Percentiles rank a stretch among this genome's conserved stretches.
These are phyloP conservation scores for Tetanocera ferruginea DNA, from an alignment of 2,888 invertebrate species.

Conservation along the genomic window DNA sequence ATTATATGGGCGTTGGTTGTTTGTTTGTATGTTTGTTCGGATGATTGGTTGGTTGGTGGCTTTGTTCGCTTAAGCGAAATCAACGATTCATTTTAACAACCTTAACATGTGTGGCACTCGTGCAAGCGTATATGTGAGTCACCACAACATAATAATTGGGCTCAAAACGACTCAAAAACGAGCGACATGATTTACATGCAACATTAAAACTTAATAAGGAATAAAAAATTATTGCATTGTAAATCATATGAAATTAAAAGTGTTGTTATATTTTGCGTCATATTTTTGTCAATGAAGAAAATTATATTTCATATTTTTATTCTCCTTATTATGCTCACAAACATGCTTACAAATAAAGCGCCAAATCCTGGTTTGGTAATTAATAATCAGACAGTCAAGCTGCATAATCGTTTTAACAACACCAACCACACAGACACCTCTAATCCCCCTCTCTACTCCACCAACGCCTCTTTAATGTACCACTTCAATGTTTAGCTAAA, in stretches of 20 bases:
- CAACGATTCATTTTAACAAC: neutral
- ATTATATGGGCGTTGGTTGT: conserved; percentile 20
- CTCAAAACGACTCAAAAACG: neutral
- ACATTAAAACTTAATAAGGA: neutral
- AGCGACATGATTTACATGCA: neutral
- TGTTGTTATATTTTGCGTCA: neutral
- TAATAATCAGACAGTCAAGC: conserved; percentile 4
- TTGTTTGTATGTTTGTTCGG: neutral
- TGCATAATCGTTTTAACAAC: neutral
- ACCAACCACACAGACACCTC: too few relatives aligned
- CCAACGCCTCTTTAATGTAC: neutral
- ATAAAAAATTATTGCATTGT: neutral
- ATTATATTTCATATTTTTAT: neutral
- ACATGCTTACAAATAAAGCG: neutral
- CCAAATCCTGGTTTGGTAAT: conserved; percentile 6
- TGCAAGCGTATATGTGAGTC: conserved; percentile 24
- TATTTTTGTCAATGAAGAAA: neutral
- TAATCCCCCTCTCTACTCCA: neutral
- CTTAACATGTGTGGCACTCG: neutral
- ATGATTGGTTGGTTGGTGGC: conserved; percentile 8
- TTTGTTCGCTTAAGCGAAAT: conserved; percentile 2
- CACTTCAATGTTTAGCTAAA: too few relatives aligned
- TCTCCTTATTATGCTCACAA: neutral
- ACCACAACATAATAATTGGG: neutral
- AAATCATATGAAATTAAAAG: neutral